Evolutionary conservation across 2,797 vertebrate species (phyloP), one percentile per base, ranked within the genome.

Genomic region (Enteromius treurensis): DNA sequence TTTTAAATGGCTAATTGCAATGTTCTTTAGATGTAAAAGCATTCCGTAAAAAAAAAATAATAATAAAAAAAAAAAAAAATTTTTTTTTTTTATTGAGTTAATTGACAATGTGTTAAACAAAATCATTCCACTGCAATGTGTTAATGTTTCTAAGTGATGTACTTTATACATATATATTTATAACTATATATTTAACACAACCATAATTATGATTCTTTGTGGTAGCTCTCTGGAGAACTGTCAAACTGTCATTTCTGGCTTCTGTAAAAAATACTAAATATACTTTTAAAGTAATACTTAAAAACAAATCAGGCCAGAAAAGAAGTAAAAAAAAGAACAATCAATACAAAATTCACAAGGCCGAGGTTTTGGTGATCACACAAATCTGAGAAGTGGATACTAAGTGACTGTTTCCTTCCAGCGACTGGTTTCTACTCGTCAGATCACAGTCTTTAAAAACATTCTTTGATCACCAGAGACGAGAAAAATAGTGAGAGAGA

Each of bases 401-500:
- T 51, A 81, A 81, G 68, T 74, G 73, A 76, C 81, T 69, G 80
- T 67, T 82, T 82, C 73, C 49, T 77, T 83, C 64, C 49, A 34
- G 49, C 15, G 23, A 77, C 81, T 58, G 26, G 29, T 60, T 83
- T 83, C 26, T 47, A 69, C 64, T 77, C 45, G 49, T 69, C 53
- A 83, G 76, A 83, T 78, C 82, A 49, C n/a, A 40, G 75, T 37
- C 67, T 79, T 67, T 79, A 47, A 78, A 79, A 83, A 79, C 42
- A 65, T 51, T 64, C 76, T 83, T 83, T 83, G 82, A 79, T 79
- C 82, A 79, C 42, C 15, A 62, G 67, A 71, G 53, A 71, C 10
- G 17, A 78, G 67, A 79, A 55, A 58, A 45, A 55, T 60, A 45
- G 74, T n/a, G 23, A 47, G 37, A 34, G 75, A 78, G 37, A 83